Evolutionary conservation across 2,113 vertebrate genomes (phyloP).

Genomic region (Athene cunicularia): DNA sequence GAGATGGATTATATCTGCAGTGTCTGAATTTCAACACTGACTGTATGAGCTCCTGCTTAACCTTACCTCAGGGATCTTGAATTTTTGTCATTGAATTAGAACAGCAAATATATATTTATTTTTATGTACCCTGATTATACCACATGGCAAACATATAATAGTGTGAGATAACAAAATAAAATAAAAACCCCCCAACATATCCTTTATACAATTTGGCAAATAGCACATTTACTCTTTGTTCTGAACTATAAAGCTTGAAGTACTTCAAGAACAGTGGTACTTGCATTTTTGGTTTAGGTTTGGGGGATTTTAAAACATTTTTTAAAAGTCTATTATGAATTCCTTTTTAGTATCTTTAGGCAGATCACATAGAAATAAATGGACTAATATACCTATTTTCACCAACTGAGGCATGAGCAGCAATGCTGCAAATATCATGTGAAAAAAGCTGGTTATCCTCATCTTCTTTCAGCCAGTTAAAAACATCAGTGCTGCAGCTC

Average conservation of each 20-base stretch:
- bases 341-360: background rate
- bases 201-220: constrained; percentile 8
- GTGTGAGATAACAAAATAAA: constrained; percentile 34
- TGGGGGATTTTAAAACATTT: background rate
- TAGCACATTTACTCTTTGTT: background rate
- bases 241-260: background rate
- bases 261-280: background rate
- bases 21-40: constrained; percentile 73
- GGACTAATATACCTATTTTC: background rate
- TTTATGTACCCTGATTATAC: background rate
- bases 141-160: constrained; percentile 41
- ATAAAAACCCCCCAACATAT: background rate
- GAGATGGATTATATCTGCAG: constrained; percentile 96
- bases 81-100: constrained; percentile 49
- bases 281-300: background rate
- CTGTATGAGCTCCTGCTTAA: constrained; percentile 54
- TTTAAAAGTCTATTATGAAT: background rate
- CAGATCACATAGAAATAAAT: background rate
- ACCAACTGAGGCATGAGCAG: background rate
- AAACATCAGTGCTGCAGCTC: background rate
- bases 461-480: background rate
- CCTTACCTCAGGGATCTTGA: constrained; percentile 57
- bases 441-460: background rate
- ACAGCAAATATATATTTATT: constrained; percentile 3
- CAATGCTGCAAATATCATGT: background rate